Percentiles rank a stretch among this genome's conserved stretches.
These are phyloP conservation scores for Drosophila pseudotalamancana DNA, from an alignment of 2,888 invertebrate species.

Conservation along the genomic window DNA sequence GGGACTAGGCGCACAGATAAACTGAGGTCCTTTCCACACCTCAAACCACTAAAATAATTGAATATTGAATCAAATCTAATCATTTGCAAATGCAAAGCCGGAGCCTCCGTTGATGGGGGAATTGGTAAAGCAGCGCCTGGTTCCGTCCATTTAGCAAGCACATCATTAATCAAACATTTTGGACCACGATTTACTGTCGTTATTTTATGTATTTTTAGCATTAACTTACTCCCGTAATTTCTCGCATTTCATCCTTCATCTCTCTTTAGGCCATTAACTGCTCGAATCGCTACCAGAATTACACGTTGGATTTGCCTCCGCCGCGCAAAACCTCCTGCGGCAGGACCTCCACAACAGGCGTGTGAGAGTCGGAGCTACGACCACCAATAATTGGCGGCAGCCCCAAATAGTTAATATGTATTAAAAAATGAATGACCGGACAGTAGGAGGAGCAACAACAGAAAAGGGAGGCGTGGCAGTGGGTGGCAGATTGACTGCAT, in stretches of 20 bases:
- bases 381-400: constrained; percentile 15
- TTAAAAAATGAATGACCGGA: constrained; percentile 32
- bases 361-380: constrained; percentile 45
- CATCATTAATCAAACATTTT: constrained; percentile 79
- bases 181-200: constrained; percentile 43
- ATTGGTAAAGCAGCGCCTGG: constrained; percentile 32
- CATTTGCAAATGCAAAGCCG: constrained; percentile 75
- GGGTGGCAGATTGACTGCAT: constrained; percentile 30
- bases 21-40: constrained; percentile 70
- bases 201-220: constrained; percentile 57
- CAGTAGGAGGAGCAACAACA: neutral
- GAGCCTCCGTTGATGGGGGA: constrained; percentile 41
- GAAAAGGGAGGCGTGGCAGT: neutral
- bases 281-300: constrained; percentile 79
- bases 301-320: constrained; percentile 80
- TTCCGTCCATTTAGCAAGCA: constrained; percentile 35
- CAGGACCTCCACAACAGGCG: constrained; percentile 81
- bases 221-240: constrained; percentile 41
- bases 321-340: constrained; percentile 82
- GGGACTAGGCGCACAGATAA: constrained; percentile 24
- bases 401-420: constrained; percentile 6
- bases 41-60: constrained; percentile 78
- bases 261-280: constrained; percentile 81
- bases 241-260: constrained; percentile 20
- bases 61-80: constrained; percentile 79